These are phyloP conservation scores for Limosa lapponica DNA, from an alignment of 2,797 vertebrate genomes.

Conservation along the genomic window DNA sequence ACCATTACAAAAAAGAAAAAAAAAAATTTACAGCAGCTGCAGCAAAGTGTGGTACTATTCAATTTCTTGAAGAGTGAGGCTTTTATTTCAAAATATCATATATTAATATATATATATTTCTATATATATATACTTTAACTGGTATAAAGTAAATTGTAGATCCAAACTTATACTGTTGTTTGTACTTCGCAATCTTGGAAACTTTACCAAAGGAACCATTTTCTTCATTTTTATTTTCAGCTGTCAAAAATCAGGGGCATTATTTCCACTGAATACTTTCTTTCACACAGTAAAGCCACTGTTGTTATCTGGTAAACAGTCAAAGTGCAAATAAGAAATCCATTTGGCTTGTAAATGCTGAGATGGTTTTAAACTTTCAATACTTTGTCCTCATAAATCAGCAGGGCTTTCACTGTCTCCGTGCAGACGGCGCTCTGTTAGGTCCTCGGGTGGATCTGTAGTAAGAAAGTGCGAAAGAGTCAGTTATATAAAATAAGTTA, in stretches of 20 bases:
- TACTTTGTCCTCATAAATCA: conserved; percentile 74
- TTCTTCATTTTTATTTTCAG: conserved; percentile 57
- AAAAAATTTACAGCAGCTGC: conserved; percentile 63
- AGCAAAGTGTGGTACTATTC: conserved; percentile 74
- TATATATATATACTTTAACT: conserved; percentile 80
- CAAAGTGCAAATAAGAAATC: conserved; percentile 89
- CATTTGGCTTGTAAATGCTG: conserved; percentile 87
- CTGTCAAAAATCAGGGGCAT: conserved; percentile 53
- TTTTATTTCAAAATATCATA: conserved; percentile 83
- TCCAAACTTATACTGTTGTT: conserved; percentile 72
- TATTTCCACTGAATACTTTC: conserved; percentile 46
- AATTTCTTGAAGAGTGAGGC: conserved; percentile 76
- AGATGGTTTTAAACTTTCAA: conserved; percentile 84
- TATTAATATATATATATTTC: conserved; percentile 76
- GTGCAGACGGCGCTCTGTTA: conserved; percentile 83
- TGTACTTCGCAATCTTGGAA: conserved; percentile 59
- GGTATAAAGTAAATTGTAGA: conserved; percentile 80
- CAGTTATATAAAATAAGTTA: not conserved
- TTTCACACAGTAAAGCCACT: conserved; percentile 72
- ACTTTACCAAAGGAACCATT: conserved; percentile 64
- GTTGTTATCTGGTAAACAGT: conserved; percentile 75
- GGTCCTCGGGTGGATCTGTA: conserved; percentile 98
- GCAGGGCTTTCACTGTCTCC: conserved; percentile 57
- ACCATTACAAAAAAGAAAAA: conserved; percentile 47
- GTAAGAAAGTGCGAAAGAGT: conserved; percentile 72